These are phyloP conservation scores for Nasonia vitripennis DNA, from an alignment of 1,140 invertebrate genomes.

Conservation along the genomic window DNA sequence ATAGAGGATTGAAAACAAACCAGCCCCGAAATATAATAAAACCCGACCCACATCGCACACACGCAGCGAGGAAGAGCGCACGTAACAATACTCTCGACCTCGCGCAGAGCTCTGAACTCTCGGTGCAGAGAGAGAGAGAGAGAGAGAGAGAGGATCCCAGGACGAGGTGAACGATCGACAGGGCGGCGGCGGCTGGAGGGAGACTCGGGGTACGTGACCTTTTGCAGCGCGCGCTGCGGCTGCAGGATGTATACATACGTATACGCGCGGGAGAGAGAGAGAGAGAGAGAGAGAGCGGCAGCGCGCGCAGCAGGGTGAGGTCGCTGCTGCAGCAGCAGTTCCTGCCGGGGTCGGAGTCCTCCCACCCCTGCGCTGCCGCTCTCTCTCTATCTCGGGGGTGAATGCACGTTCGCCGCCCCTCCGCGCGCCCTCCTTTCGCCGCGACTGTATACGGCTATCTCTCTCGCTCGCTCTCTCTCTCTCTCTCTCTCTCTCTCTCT, in stretches of 20 bases:
- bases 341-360: conserved; percentile 46
- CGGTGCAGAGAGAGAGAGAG: neutral
- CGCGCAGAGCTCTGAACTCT: conserved; percentile 3
- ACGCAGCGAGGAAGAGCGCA: neutral
- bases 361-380: conserved; percentile 37
- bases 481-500: neutral
- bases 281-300: neutral
- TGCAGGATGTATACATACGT: conserved; percentile 27
- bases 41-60: neutral
- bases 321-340: conserved; percentile 50
- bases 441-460: neutral
- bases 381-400: conserved; percentile 32
- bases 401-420: conserved; percentile 24
- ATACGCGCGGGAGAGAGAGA: no score
- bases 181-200: neutral
- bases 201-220: conserved; percentile 48
- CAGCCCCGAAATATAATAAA: neutral
- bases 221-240: conserved; percentile 32
- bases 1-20: neutral
- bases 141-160: conserved; percentile 21
- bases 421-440: conserved; percentile 8
- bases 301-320: conserved; percentile 62
- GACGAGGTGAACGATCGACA: conserved; percentile 42
- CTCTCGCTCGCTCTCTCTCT: neutral
- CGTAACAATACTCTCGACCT: neutral